phyloP scores from a whole-genome alignment of 2,113 vertebrate genomes.

The Hoplias malabaricus region DNA sequence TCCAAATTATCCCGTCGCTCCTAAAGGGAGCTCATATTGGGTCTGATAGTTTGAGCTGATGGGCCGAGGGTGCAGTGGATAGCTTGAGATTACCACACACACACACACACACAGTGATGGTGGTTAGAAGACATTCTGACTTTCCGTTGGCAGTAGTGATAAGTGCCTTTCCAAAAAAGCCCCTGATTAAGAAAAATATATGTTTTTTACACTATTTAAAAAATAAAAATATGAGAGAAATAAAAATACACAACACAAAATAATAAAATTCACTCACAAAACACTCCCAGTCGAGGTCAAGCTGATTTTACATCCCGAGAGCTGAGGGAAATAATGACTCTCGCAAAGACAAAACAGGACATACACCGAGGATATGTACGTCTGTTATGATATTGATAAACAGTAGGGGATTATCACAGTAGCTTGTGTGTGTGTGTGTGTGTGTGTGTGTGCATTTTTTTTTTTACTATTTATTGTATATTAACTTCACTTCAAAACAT shows the following conservation, averaged over 20 bases:
- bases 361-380: background rate
- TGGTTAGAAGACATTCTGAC: background rate
- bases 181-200: background rate
- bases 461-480: no score
- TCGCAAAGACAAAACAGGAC: background rate
- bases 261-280: no score
- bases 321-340: background rate
- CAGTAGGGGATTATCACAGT: no score
- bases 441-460: background rate
- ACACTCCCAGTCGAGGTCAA: background rate
- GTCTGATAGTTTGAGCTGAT: conserved; percentile 30
- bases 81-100: conserved; percentile 1
- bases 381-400: no score
- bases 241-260: no score
- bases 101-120: background rate
- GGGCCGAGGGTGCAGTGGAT: conserved; percentile 24
- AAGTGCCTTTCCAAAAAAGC: no score
- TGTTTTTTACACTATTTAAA: background rate
- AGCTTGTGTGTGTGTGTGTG: no score
- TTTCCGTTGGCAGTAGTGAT: background rate
- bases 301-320: background rate
- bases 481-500: no score
- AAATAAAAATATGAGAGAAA: background rate
- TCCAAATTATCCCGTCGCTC: conserved; percentile 31
- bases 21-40: conserved; percentile 25